Evolutionary conservation across 1,140 invertebrate species (phyloP).

Genomic region (Maconellicoccus hirsutus): DNA sequence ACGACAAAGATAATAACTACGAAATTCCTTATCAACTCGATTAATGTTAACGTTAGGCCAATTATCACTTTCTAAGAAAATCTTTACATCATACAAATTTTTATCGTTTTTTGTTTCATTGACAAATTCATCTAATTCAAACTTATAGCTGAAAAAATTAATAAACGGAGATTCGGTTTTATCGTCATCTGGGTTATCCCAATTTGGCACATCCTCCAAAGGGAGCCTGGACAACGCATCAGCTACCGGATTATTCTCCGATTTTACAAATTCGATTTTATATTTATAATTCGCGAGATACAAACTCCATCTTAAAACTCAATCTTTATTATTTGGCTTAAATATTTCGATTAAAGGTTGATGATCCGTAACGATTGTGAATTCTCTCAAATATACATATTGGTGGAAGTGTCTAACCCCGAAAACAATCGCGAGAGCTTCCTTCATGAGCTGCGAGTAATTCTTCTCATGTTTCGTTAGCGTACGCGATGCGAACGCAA

Average conservation of each 20-base stretch:
- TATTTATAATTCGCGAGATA: slow-evolving; percentile 18
- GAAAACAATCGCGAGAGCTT: slow-evolving; percentile 42
- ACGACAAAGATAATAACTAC: slow-evolving; percentile 25
- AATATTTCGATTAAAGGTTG: slow-evolving; percentile 39
- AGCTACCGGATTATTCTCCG: slow-evolving; percentile 30
- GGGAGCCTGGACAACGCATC: slow-evolving; percentile 24
- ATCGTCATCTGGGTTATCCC: background rate
- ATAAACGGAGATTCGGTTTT: background rate
- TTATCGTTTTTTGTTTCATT: background rate
- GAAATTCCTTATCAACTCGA: background rate
- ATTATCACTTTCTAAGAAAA: slow-evolving; percentile 7
- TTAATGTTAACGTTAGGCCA: slow-evolving; percentile 19
- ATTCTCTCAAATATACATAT: slow-evolving; percentile 37
- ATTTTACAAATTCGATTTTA: slow-evolving; percentile 17
- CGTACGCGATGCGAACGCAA: slow-evolving; percentile 31
- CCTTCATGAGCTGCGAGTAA: slow-evolving; percentile 35
- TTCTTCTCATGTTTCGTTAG: slow-evolving; percentile 30
- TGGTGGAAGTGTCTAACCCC: slow-evolving; percentile 36
- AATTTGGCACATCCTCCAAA: background rate
- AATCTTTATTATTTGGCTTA: slow-evolving; percentile 28
- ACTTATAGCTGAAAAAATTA: background rate
- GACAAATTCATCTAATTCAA: background rate
- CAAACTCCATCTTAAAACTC: background rate
- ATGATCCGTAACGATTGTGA: slow-evolving; percentile 41
- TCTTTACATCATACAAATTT: background rate